Evolutionary conservation across 2,797 vertebrate species (phyloP), one percentile per base, ranked within the genome.

Genomic region (Cryptoblepharus egeriae): DNA sequence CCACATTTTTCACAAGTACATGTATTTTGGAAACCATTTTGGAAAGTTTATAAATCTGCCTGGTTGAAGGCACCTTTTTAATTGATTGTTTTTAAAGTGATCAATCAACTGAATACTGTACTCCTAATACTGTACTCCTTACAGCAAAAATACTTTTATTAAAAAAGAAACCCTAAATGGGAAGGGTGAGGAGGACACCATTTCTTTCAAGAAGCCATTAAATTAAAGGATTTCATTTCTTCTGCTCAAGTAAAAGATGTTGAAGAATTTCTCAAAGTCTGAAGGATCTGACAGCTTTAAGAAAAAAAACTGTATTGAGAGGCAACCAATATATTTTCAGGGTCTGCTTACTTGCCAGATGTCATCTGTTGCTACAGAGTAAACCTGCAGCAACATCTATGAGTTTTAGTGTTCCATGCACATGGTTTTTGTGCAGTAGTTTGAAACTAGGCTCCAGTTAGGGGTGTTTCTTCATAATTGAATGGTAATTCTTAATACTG

Each of bases 381-480:
- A 94, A 84, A 92, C 88, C 88, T 68, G 37, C 82, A 76, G 81
- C 85, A 86, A 57, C 90, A 88, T 90, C 87, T 94, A 49, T 90
- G 90, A 91, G 86, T 88, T 75, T 90, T 88, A 87, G 90, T 91
- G 73, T 92, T 95, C 91, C 88, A 88, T 80, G 89, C 73, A 39
- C 90, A 83, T 83, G 80, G 79, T 90, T 93, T 52, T 90, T 88
- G 92, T 94, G 91, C 89, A 92, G 88, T 91, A 92, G 92, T 94
- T 91, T 94, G 92, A 94, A 95, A 92, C 91, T 88, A 79, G 87
- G 83, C 90, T 91, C 75, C 81, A 92, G 10, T 90, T 92, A 86
- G 89, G 92, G 85, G 88, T 91, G 92, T 92, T 94, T 94, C 89
- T 95, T 90, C 92, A 89, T 95, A 92, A 92, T 93, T 84, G 92